Evolutionary conservation across 2,888 invertebrate genomes (phyloP).

Genomic region (Drosophila paucipuncta): DNA sequence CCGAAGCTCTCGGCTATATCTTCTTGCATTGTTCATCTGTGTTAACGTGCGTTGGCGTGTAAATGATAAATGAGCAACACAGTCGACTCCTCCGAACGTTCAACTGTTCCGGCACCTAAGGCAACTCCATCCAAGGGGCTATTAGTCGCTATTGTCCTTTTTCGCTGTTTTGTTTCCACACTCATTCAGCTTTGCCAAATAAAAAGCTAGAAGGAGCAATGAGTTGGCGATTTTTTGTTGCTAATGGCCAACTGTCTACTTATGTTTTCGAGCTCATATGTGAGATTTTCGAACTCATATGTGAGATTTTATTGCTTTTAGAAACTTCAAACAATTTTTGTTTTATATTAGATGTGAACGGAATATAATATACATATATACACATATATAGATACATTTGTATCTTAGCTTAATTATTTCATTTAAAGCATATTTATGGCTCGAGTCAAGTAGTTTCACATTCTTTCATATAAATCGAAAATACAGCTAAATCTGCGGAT

Average conservation of each 20-base stretch:
- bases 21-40: slow-evolving; percentile 58
- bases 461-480: not conserved
- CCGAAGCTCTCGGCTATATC: slow-evolving; percentile 33
- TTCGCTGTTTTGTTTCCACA: slow-evolving; percentile 44
- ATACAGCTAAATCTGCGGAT: not conserved
- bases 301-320: not conserved
- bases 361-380: not conserved
- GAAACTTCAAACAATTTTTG: not conserved
- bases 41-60: slow-evolving; percentile 76
- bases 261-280: not conserved
- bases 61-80: slow-evolving; percentile 77
- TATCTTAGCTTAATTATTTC: not conserved
- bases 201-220: slow-evolving; percentile 40
- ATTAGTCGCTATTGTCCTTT: slow-evolving; percentile 71
- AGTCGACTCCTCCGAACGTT: slow-evolving; percentile 42
- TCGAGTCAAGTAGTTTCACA: not conserved
- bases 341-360: not conserved
- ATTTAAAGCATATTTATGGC: slow-evolving; percentile 15
- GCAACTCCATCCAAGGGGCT: slow-evolving; percentile 65
- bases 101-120: slow-evolving; percentile 56
- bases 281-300: not conserved
- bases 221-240: slow-evolving; percentile 33
- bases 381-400: not conserved
- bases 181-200: slow-evolving; percentile 24
- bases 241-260: too few relatives aligned